Conservation (phyloP, 2,888 invertebrate genomes). For the Polyommatus iphigenia region DNA sequence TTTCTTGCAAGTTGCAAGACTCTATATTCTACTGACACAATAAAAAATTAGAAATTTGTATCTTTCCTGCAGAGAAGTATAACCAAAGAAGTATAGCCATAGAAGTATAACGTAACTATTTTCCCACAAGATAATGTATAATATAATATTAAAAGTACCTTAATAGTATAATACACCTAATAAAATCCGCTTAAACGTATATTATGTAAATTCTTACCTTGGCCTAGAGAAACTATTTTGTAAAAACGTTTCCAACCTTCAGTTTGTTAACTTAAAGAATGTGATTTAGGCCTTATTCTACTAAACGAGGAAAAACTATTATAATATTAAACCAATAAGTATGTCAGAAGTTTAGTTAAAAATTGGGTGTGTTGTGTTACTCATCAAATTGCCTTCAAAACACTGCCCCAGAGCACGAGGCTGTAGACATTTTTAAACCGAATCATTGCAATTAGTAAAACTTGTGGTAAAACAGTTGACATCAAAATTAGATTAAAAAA, state of each 20-base stretch:
- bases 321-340: neutral
- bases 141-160: neutral
- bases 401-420: too few species aligned
- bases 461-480: too few species aligned
- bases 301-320: slow-evolving; percentile 7
- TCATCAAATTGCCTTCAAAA: too few species aligned
- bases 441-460: too few species aligned
- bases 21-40: neutral
- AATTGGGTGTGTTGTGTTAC: neutral
- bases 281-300: neutral
- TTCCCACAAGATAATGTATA: neutral
- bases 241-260: neutral
- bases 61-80: too few species aligned
- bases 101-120: too few species aligned
- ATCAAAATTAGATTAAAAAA: too few species aligned
- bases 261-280: neutral
- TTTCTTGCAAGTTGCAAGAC: neutral
- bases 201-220: neutral
- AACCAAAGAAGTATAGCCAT: too few species aligned
- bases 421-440: too few species aligned
- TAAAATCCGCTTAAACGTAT: slow-evolving; percentile 1
- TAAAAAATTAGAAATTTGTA: too few species aligned
- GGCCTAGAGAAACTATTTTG: slow-evolving; percentile 18
- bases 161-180: neutral
- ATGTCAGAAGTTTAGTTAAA: neutral